Conservation (phyloP, 2,888 invertebrate genomes). For the Xylota sylvarum region DNA sequence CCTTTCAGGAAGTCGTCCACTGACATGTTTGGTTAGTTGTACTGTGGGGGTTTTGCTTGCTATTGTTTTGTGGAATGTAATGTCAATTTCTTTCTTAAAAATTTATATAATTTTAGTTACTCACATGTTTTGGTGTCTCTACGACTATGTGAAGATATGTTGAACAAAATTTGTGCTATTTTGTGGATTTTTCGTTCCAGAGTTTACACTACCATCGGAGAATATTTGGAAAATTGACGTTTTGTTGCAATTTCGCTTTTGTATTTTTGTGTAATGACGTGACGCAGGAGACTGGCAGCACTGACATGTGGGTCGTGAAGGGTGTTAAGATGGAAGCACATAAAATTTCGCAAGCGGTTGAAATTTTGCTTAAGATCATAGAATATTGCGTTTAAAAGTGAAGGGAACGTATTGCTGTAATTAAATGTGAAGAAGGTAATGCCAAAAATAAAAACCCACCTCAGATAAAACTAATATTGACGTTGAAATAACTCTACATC, state of each 20-base stretch:
- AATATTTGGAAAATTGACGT: conserved; percentile 55
- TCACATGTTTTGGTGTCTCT: conserved; percentile 27
- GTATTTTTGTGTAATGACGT: conserved; percentile 42
- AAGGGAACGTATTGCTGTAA: no score
- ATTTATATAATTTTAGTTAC: not conserved
- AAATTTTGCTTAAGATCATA: no score
- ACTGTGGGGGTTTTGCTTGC: conserved; percentile 19
- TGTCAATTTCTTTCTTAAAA: not conserved
- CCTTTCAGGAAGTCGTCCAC: conserved; percentile 96
- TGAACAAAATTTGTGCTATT: conserved; percentile 45
- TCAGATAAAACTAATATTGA: no score
- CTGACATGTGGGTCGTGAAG: conserved; percentile 6
- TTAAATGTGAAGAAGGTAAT: no score
- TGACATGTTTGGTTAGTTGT: conserved; percentile 85
- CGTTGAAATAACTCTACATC: no score
- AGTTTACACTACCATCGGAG: conserved; percentile 41
- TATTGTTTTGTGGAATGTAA: conserved; percentile 16
- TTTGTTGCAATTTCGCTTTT: conserved; percentile 42
- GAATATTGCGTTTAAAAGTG: no score
- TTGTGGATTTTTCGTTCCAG: conserved; percentile 29
- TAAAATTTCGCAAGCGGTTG: not conserved
- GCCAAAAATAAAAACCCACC: no score
- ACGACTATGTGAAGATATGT: not conserved
- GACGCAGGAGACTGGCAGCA: conserved; percentile 28
- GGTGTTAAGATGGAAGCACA: not conserved